Evolutionary conservation across 2,113 vertebrate species (phyloP).

Genomic region (Dicentrarchus labrax): DNA sequence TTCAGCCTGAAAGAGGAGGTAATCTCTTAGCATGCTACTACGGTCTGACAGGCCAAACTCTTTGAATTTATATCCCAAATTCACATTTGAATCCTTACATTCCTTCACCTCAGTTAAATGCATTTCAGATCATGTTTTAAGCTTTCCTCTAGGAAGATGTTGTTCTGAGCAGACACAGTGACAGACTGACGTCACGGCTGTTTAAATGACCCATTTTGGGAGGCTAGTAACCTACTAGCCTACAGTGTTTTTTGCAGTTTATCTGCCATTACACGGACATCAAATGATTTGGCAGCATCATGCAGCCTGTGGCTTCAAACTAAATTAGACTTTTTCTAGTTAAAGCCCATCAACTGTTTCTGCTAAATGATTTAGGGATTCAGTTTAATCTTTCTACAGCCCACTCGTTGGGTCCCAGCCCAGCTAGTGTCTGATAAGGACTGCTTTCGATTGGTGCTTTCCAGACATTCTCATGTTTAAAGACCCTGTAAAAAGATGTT

Average conservation of each 20-base stretch:
- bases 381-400: slow-evolving; percentile 57
- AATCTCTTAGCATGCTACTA: not conserved
- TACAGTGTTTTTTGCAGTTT: slow-evolving; percentile 20
- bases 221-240: slow-evolving; percentile 39
- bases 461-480: slow-evolving; percentile 39
- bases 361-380: slow-evolving; percentile 49
- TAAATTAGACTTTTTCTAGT: slow-evolving; percentile 51
- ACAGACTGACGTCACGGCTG: slow-evolving; percentile 8
- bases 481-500: slow-evolving; percentile 34
- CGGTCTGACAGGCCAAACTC: slow-evolving; percentile 3
- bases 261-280: slow-evolving; percentile 40
- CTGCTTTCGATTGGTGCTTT: slow-evolving; percentile 7
- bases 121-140: not conserved
- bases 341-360: slow-evolving; percentile 56
- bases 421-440: slow-evolving; percentile 43
- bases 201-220: slow-evolving; percentile 30
- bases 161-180: not conserved
- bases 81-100: not conserved
- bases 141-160: not conserved
- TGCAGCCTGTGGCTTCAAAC: slow-evolving; percentile 40
- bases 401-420: slow-evolving; percentile 51
- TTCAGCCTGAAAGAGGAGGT: not conserved
- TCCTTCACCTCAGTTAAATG: not conserved
- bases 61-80: not conserved
- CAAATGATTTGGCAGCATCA: slow-evolving; percentile 36